Base-by-base conservation (phyloP, 92 coral and sea anemone genomes). In the Bergia sp. region DNA sequence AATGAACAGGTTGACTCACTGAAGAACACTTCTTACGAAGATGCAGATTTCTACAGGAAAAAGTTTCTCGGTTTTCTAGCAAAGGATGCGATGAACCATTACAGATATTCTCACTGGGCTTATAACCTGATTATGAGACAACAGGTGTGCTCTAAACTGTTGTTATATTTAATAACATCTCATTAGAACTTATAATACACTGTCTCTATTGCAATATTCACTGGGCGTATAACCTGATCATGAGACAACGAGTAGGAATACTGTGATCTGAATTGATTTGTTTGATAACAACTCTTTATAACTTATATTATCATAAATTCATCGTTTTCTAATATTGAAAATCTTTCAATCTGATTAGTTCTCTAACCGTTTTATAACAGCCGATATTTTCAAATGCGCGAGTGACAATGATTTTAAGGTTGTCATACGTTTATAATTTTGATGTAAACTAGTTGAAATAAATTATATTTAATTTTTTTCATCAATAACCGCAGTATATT, bases 11-110 rank as follows among this genome's bases (percentile, higher is more conserved):
- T 75, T 38, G 79, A 75, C 37, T 75, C 79, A 18, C 18, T 75
- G 79, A 75, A 75, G 23, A 75, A 75, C 79, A 75, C 79, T 10
- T 37, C 79, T 7, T 75, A 75, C n/a, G 23, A 75, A 9, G 79
- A 41, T 16, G 79, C 79, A 7, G 79, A 38, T 13, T 75, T 75
- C 23, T 75, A 75, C 47, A 38, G 79, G 18, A 13, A 75, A 13
- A 75, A 75, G 12, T 75, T 75, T 37, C 47, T 75, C 21, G 37
- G 44, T 15, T 75, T 37, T 37, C 47, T 75, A 23, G 79, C 50
- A 39, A 75, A 39, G 37, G 47, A 75, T 41, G 79, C 79, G 49
- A 75, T 75, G 50, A 9, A 5, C 20, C 37, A 75, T 37, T 75
- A 75, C 79, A 75, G 20, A 18, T 75, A 75, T n/a, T 75, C 79